Evolutionary conservation across 2,797 vertebrate species (phyloP).

Genomic region (Lagocephalus sceleratus): DNA sequence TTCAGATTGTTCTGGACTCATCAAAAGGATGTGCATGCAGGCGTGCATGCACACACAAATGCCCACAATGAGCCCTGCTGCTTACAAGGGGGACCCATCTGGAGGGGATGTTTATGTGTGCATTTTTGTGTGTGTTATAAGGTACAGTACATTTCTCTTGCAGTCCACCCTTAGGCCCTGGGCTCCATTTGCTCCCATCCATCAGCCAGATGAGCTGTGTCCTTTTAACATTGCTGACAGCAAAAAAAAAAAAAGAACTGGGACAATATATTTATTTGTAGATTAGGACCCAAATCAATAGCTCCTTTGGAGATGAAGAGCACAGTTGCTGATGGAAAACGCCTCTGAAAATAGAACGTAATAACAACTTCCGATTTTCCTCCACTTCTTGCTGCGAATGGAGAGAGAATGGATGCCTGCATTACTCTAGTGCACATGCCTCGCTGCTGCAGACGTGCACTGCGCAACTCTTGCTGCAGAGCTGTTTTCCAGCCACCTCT

Average conservation of each 20-base stretch:
- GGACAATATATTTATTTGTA: conserved; percentile 75
- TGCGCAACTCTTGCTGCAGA: conserved; percentile 15
- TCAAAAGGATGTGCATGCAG: too few relatives aligned
- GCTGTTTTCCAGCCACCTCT: conserved; percentile 30
- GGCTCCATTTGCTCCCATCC: conserved; percentile 67
- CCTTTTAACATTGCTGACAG: conserved; percentile 75
- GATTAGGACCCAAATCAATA: conserved; percentile 76
- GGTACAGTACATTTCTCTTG: conserved; percentile 69
- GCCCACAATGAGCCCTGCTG: conserved; percentile 45
- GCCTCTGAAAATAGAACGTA: conserved; percentile 64
- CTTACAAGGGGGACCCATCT: conserved; percentile 71
- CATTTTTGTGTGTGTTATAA: conserved; percentile 49
- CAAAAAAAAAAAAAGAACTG: conserved; percentile 49
- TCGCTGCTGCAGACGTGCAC: conserved; percentile 9
- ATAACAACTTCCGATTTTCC: conserved; percentile 63
- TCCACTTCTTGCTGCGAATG: conserved; percentile 18
- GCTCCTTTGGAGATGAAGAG: conserved; percentile 54
- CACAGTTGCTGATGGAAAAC: conserved; percentile 61
- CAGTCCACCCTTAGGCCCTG: conserved; percentile 64
- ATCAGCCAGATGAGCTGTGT: conserved; percentile 72
- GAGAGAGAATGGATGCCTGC: conserved; percentile 10
- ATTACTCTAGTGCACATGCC: conserved; percentile 19
- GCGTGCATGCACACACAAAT: conserved; percentile 2
- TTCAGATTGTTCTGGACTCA: conserved; percentile 31
- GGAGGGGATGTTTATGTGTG: conserved; percentile 62